A percentile compares a stretch with the other conserved stretches of the same genome.
These are phyloP conservation scores for Pyrochroa serraticornis DNA, from an alignment of 2,888 invertebrate species.

Conservation along the genomic window DNA sequence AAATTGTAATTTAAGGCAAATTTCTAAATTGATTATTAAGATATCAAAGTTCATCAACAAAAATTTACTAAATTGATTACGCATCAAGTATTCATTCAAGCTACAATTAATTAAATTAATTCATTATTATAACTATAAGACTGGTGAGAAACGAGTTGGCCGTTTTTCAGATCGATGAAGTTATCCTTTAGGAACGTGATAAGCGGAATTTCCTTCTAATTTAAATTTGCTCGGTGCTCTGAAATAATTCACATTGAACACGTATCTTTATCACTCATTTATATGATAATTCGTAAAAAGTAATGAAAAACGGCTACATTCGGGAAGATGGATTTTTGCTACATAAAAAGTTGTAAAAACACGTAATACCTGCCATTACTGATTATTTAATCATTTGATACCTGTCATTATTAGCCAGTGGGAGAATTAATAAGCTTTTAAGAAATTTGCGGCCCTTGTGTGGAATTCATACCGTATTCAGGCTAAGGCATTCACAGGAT, in stretches of 20 bases:
- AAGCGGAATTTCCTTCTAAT: conserved; percentile 26
- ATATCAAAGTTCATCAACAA: no score
- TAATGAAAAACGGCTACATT: conserved; percentile 16
- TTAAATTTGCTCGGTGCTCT: conserved; percentile 27
- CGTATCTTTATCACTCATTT: conserved; percentile 30
- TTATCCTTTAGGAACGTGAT: conserved; percentile 24
- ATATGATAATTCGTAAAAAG: conserved; percentile 27
- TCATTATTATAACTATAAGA: no score
- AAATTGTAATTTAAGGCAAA: no score
- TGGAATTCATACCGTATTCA: conserved; percentile 17
- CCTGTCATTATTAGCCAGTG: background rate
- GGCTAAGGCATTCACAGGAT: conserved; percentile 10
- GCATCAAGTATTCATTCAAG: no score
- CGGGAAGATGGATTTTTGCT: background rate
- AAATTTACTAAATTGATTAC: no score
- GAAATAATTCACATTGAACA: conserved; percentile 28
- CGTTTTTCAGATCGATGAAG: conserved; percentile 2
- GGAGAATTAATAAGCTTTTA: conserved; percentile 11
- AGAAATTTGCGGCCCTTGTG: conserved; percentile 21
- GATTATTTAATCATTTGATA: conserved; percentile 14
- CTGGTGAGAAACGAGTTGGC: no score
- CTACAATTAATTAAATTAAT: no score
- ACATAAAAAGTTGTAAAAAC: background rate
- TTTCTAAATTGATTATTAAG: no score
- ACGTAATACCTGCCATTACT: background rate